These are phyloP conservation scores for Bathynomus jamesi DNA, from an alignment of 1,140 invertebrate species.

Conservation along the genomic window DNA sequence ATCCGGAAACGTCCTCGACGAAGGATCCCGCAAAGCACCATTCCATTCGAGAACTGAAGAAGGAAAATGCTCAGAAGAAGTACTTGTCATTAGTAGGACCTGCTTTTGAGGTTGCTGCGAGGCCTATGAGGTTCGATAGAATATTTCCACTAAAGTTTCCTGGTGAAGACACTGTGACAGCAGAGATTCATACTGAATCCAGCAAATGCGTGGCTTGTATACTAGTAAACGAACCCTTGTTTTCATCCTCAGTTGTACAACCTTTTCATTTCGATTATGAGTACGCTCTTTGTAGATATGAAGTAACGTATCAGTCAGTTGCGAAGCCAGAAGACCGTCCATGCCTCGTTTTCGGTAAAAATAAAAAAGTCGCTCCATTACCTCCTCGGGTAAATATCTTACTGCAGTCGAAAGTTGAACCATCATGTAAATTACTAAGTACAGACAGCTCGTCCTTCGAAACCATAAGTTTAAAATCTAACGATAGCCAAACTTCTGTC, in stretches of 20 bases:
- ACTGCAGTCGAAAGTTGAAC: background rate
- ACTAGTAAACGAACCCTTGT: background rate
- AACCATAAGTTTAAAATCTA: background rate
- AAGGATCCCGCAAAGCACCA: background rate
- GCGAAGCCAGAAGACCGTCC: background rate
- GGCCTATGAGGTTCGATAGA: slow-evolving; percentile 35
- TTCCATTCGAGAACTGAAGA: background rate
- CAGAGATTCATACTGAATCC: background rate
- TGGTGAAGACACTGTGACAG: background rate
- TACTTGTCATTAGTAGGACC: slow-evolving; percentile 14
- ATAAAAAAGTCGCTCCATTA: background rate
- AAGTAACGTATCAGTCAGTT: slow-evolving; percentile 13
- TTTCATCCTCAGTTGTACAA: background rate
- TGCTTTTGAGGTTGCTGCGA: slow-evolving; percentile 27
- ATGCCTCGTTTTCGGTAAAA: background rate
- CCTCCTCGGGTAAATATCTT: background rate
- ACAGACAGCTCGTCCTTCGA: background rate
- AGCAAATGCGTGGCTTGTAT: background rate
- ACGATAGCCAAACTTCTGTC: background rate
- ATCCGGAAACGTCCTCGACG: background rate
- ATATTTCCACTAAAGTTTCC: slow-evolving; percentile 27
- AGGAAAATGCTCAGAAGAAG: slow-evolving; percentile 3
- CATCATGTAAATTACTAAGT: background rate
- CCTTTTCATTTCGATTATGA: slow-evolving; percentile 19
- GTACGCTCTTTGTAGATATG: slow-evolving; percentile 24